phyloP scores from a whole-genome alignment of 1,140 invertebrate species.

The Venustaconcha ellipsiformis region DNA sequence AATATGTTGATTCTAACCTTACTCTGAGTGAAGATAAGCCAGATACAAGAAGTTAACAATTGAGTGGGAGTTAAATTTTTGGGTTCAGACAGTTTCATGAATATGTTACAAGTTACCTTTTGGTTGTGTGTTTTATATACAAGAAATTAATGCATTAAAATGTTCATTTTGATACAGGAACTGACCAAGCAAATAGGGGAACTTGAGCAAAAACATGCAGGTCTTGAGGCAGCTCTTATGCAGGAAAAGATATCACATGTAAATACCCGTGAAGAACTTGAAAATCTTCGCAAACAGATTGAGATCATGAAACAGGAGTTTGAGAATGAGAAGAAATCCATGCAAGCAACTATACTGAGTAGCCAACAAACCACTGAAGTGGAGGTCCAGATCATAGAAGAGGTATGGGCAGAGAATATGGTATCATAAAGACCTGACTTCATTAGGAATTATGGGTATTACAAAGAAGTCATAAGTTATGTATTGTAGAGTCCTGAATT shows the following conservation, averaged over 20 bases:
- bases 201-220: conserved; percentile 43
- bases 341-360: conserved; percentile 37
- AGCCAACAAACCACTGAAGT: conserved; percentile 38
- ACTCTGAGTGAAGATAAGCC: too few species aligned
- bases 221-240: conserved; percentile 44
- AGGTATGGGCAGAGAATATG: conserved; percentile 23
- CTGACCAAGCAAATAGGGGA: conserved; percentile 41
- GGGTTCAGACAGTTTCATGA: too few species aligned
- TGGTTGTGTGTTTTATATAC: too few species aligned
- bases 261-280: conserved; percentile 54
- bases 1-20: too few species aligned
- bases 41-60: too few species aligned
- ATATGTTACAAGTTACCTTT: too few species aligned
- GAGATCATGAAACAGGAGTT: conserved; percentile 39
- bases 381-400: conserved; percentile 45
- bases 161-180: conserved; percentile 21
- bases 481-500: too few species aligned
- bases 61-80: too few species aligned
- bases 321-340: conserved; percentile 37
- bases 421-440: too few species aligned
- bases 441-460: too few species aligned
- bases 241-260: conserved; percentile 55
- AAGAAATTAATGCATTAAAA: too few species aligned
- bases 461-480: too few species aligned
- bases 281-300: conserved; percentile 52